Conservation (phyloP, 2,888 invertebrate species). For the Pasiphila rectangulata region DNA sequence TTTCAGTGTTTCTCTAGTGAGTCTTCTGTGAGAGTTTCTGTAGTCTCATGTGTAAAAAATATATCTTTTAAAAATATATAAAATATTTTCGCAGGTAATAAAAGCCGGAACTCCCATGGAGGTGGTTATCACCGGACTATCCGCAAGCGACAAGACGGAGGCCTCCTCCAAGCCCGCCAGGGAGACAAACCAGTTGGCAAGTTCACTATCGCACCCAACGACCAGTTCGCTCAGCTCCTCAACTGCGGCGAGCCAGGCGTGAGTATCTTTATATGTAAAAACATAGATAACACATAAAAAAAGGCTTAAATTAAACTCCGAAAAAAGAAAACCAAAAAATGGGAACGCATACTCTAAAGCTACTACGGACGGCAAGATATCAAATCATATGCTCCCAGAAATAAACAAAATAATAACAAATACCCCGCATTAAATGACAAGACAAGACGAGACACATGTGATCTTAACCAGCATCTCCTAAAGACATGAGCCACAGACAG, state of each 20-base stretch:
- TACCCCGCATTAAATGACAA: too few species aligned
- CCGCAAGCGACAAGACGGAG: slow-evolving; percentile 75
- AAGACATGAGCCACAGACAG: too few species aligned
- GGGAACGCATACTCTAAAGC: background rate
- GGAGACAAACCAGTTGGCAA: slow-evolving; percentile 82
- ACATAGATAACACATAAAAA: too few species aligned
- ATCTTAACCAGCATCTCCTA: too few species aligned
- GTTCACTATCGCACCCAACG: slow-evolving; percentile 78
- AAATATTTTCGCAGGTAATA: slow-evolving; percentile 46
- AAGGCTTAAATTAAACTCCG: background rate
- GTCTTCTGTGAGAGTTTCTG: too few species aligned
- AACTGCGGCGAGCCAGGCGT: slow-evolving; percentile 79
- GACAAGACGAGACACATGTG: too few species aligned
- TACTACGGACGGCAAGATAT: too few species aligned
- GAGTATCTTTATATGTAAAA: slow-evolving; percentile 54
- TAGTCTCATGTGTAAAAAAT: too few species aligned
- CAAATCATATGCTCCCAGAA: too few species aligned
- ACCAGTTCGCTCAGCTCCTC: slow-evolving; percentile 74
- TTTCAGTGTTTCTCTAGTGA: too few species aligned
- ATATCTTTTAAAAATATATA: too few species aligned
- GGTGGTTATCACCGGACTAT: slow-evolving; percentile 76
- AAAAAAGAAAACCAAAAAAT: background rate
- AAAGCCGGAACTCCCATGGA: slow-evolving; percentile 70
- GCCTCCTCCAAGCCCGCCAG: slow-evolving; percentile 85
- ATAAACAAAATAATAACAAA: too few species aligned